Percentiles rank a stretch among this genome's conserved stretches.
phyloP scores from a whole-genome alignment of 2,113 vertebrate species.

The Pimephales promelas region DNA sequence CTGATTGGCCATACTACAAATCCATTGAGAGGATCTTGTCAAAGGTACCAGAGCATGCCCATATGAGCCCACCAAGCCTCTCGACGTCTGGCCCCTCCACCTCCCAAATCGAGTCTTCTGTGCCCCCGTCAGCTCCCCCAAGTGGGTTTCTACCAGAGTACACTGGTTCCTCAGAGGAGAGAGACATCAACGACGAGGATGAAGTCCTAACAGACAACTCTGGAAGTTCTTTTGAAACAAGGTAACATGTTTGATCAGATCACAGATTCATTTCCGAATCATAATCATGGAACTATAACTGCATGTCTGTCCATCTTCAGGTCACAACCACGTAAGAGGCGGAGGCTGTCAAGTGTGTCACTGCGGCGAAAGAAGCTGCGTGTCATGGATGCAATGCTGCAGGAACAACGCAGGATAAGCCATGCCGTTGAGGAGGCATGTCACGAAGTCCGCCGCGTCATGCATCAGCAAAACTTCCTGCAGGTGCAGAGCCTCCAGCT shows the following conservation, averaged over 20 bases:
- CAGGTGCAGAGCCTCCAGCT: constrained; percentile 95
- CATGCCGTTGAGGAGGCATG: constrained; percentile 92
- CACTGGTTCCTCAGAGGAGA: constrained; percentile 93
- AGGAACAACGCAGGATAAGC: constrained; percentile 87
- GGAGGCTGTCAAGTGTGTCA: constrained; percentile 62
- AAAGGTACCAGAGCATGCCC: constrained; percentile 85
- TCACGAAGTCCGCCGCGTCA: constrained; percentile 87
- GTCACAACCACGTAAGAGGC: constrained; percentile 83
- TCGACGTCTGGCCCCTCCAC: constrained; percentile 84
- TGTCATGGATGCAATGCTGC: constrained; percentile 91
- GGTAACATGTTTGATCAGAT: constrained; percentile 62
- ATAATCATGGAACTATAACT: neutral
- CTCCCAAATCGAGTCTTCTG: constrained; percentile 84
- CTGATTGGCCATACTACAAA: constrained; percentile 96
- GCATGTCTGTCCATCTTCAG: constrained; percentile 66
- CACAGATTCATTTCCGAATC: neutral
- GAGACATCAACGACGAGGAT: constrained; percentile 84
- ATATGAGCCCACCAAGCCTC: constrained; percentile 81
- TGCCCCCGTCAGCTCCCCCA: constrained; percentile 80
- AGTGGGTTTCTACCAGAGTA: constrained; percentile 90
- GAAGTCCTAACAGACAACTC: constrained; percentile 76
- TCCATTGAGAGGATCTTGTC: constrained; percentile 94
- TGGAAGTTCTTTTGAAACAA: constrained; percentile 73
- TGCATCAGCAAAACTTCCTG: constrained; percentile 94
- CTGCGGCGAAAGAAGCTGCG: constrained; percentile 88